A percentile compares a stretch with the other conserved stretches of the same genome.
phyloP scores from a whole-genome alignment of 2,113 vertebrate species.

The Cnemophilus loriae region DNA sequence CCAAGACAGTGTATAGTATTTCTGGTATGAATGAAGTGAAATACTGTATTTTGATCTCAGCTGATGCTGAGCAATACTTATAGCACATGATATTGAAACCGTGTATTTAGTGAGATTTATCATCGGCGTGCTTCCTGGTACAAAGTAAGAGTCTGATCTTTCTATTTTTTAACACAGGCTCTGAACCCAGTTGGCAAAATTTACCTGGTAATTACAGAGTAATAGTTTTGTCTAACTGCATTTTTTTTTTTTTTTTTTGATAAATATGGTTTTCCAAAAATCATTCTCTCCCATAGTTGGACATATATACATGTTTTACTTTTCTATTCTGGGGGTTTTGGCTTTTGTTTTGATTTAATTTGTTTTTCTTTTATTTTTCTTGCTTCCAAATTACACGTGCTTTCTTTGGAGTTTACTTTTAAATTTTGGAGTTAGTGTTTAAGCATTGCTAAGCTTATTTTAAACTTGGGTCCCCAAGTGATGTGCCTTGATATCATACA shows the following conservation, averaged over 20 bases:
- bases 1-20: neutral
- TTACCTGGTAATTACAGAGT: neutral
- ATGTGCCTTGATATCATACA: neutral
- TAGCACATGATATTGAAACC: neutral
- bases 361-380: neutral
- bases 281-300: accelerated
- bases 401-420: neutral
- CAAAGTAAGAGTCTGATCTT: neutral
- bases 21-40: neutral
- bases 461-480: neutral
- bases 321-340: neutral
- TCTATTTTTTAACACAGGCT: neutral
- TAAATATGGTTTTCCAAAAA: neutral
- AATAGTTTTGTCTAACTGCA: neutral
- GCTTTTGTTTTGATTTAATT: neutral
- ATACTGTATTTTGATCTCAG: neutral
- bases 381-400: neutral
- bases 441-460: neutral
- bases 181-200: neutral
- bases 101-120: neutral
- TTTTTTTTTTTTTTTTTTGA: neutral
- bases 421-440: neutral
- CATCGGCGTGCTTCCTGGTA: neutral
- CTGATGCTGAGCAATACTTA: neutral
- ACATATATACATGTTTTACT: neutral